Conservation (phyloP, 1,140 invertebrate genomes). For the Dendroctonus ponderosae region DNA sequence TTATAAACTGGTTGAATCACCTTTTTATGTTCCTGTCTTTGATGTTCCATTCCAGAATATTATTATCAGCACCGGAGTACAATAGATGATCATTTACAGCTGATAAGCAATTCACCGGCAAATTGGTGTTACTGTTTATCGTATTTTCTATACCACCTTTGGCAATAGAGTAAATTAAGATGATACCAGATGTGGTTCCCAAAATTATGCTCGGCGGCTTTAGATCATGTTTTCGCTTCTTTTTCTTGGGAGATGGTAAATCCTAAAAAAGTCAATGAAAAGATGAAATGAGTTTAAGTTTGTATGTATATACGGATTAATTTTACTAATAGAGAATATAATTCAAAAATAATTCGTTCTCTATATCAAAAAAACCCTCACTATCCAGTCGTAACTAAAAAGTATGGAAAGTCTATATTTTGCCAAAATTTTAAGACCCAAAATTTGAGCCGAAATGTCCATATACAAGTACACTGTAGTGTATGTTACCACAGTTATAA, state of each 20-base stretch:
- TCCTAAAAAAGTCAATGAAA: conserved; percentile 48
- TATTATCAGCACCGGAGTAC: conserved; percentile 55
- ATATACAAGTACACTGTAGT: too few relatives aligned
- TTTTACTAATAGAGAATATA: too few relatives aligned
- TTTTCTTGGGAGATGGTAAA: conserved; percentile 50
- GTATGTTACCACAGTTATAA: too few relatives aligned
- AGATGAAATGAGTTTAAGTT: too few relatives aligned
- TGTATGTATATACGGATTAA: too few relatives aligned
- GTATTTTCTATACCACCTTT: conserved; percentile 59
- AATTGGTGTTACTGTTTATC: conserved; percentile 51
- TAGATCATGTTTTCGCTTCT: conserved; percentile 51
- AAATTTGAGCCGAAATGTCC: too few relatives aligned
- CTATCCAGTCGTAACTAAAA: too few relatives aligned
- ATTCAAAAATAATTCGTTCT: too few relatives aligned
- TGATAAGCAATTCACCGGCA: conserved; percentile 51
- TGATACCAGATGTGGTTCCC: conserved; percentile 63
- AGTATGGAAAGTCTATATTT: too few relatives aligned
- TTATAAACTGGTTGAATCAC: conserved; percentile 26
- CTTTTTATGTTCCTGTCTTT: conserved; percentile 38
- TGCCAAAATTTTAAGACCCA: too few relatives aligned
- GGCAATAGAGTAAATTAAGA: conserved; percentile 66
- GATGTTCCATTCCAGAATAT: conserved; percentile 56
- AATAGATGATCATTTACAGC: conserved; percentile 47
- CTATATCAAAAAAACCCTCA: too few relatives aligned
- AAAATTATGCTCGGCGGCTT: conserved; percentile 56